Base-by-base conservation (phyloP, 1,140 invertebrate genomes). In the Asobara japonica region DNA sequence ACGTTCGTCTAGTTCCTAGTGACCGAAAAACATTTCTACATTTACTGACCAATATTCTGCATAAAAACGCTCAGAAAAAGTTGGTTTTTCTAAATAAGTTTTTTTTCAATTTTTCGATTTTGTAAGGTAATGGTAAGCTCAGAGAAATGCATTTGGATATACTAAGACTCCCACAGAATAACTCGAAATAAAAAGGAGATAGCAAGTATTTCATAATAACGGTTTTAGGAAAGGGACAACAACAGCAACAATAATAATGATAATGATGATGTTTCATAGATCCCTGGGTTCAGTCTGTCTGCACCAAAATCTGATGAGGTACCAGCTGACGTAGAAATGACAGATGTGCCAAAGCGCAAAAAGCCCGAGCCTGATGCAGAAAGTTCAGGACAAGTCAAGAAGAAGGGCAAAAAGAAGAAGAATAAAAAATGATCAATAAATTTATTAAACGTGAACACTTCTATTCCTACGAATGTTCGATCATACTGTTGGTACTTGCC, bases 271-370 rank as follows among this genome's bases (percentile, higher is more conserved):
- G 66, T 61, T 69, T 71, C 66, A 71, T 69, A 84, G 81, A 88
- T 89, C 72, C 80, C 82, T 75, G 84, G 81, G 4, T 89, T 89
- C 61, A 87, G 86, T 74, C 73, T 88, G 31, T 61, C 81, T 20
- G 68, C 79, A 18, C n/a, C 29, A 10, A 45, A 25, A 29, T 13
- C 20, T 36, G 18, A 64, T 30, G 7, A 13, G 7, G 11, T 6
- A 13, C 22, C 3, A 4, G n/a, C 11, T 0, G 25, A 20, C 1
- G 33, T 64, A n/a, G 33, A 75, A 62, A 8, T 76, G 66, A 27
- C 1, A 29, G 70, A 78, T 30, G 6, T 25, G 8, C 3, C 31
- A 11, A 77, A 80, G 69, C 45, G 76, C 31, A 79, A 82, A 45
- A 7, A 65, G 29, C 48, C 76, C 30, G 27, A 66, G 36, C 22